A percentile compares a stretch with the other conserved stretches of the same genome.
phyloP scores from a whole-genome alignment of 2,797 vertebrate genomes.

The Telmatherina bonti region DNA sequence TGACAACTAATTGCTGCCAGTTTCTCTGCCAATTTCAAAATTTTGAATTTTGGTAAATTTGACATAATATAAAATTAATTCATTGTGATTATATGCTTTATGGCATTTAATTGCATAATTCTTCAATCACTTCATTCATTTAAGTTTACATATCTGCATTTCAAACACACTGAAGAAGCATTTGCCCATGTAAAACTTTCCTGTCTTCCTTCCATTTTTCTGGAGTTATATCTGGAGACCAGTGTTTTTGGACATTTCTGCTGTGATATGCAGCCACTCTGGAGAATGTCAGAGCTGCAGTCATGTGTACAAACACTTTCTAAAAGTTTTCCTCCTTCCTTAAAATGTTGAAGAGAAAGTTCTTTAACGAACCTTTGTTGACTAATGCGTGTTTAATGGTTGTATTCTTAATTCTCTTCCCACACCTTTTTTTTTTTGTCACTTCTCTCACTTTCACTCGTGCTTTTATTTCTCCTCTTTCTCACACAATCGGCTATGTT shows the following conservation, averaged over 20 bases:
- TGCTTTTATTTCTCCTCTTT: constrained; percentile 34
- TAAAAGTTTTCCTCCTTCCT: background rate
- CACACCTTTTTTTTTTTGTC: constrained; percentile 39
- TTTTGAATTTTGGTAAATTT: too few relatives aligned
- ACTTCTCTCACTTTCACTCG: constrained; percentile 49
- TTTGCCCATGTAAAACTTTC: background rate
- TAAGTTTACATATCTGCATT: background rate
- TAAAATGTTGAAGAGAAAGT: background rate
- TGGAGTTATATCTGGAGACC: background rate
- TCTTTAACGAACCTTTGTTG: background rate
- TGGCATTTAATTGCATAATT: background rate
- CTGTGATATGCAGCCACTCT: background rate
- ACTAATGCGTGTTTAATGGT: constrained; percentile 14
- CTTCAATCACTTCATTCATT: background rate
- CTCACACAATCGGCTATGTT: constrained; percentile 60
- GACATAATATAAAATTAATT: background rate
- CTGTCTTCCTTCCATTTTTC: background rate
- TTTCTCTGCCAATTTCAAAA: too few relatives aligned
- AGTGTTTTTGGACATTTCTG: background rate
- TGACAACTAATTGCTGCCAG: too few relatives aligned
- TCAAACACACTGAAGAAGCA: background rate
- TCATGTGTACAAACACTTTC: constrained; percentile 1
- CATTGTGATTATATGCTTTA: background rate
- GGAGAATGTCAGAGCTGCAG: background rate
- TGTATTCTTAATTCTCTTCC: constrained; percentile 29